These are phyloP conservation scores for Alligator sinensis DNA, from an alignment of 2,113 vertebrate species.

Conservation along the genomic window DNA sequence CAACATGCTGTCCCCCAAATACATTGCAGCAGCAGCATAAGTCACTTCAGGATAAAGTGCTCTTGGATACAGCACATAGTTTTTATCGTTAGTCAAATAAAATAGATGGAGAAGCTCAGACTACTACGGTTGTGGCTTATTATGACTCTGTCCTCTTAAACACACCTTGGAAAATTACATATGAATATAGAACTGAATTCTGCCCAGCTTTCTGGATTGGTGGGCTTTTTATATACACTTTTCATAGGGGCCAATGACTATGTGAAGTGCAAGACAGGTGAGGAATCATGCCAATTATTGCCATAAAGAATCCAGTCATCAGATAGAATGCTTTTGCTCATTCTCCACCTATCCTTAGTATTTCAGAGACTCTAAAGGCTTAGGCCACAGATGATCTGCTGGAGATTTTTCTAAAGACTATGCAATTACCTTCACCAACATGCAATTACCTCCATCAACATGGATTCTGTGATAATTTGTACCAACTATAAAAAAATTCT, in stretches of 20 bases:
- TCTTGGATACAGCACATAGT: slow-evolving; percentile 11
- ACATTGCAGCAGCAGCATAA: slow-evolving; percentile 23
- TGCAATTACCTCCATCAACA: not conserved
- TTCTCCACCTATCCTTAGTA: not conserved
- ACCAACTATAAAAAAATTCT: not conserved
- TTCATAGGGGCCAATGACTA: too few relatives aligned
- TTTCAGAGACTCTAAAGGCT: not conserved
- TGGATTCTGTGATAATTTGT: not conserved
- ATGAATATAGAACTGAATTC: too few relatives aligned
- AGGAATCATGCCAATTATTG: not conserved
- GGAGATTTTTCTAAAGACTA: not conserved
- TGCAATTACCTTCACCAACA: not conserved
- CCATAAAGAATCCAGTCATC: accelerated
- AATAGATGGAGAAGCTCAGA: slow-evolving; percentile 30
- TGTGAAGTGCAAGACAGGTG: not conserved
- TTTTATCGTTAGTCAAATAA: slow-evolving; percentile 43
- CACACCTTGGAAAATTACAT: not conserved
- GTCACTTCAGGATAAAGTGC: slow-evolving; percentile 51
- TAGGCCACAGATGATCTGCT: not conserved
- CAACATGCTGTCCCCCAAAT: slow-evolving; percentile 51
- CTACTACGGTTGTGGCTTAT: not conserved
- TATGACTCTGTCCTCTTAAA: not conserved
- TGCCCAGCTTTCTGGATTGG: too few relatives aligned
- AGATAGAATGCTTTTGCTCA: not conserved
- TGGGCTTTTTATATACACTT: too few relatives aligned